Evolutionary conservation across 2,797 vertebrate species (phyloP).

Genomic region (Merluccius polli): DNA sequence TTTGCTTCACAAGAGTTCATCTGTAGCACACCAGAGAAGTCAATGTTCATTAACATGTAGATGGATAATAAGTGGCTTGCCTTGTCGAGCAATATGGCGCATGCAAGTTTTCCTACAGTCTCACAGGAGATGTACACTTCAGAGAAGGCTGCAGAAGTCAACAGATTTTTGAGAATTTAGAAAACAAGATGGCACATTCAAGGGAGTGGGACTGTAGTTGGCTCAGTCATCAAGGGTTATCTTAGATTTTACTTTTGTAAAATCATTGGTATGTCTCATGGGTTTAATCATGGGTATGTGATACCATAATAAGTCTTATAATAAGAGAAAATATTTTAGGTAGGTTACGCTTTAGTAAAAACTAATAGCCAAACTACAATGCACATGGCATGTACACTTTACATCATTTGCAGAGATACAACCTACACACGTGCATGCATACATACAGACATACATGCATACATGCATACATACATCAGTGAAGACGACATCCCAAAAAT

Average conservation of each 20-base stretch:
- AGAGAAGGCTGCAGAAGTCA: neutral
- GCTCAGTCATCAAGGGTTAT: too few relatives aligned
- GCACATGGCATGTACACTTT: neutral
- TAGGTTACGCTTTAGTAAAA: neutral
- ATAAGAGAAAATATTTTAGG: neutral
- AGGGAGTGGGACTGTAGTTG: neutral
- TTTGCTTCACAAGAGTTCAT: neutral
- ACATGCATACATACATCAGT: constrained; percentile 3
- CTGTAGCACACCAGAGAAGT: neutral
- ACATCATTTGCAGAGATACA: neutral
- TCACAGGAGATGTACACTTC: neutral
- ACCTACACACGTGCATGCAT: neutral
- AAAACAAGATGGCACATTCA: too few relatives aligned
- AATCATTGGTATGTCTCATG: too few relatives aligned
- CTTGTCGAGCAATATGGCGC: neutral
- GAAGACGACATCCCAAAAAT: neutral
- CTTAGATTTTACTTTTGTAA: too few relatives aligned
- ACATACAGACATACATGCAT: constrained; percentile 8
- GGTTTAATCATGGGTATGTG: too few relatives aligned
- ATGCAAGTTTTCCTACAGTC: neutral
- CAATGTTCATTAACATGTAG: neutral
- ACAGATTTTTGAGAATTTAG: too few relatives aligned
- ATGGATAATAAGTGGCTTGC: neutral
- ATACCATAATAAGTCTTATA: neutral
- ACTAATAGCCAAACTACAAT: neutral